Evolutionary conservation across 23 tunicate genomes (phyloP), one percentile per base, ranked within the genome.

Genomic region (Aplidium turbinatum): DNA sequence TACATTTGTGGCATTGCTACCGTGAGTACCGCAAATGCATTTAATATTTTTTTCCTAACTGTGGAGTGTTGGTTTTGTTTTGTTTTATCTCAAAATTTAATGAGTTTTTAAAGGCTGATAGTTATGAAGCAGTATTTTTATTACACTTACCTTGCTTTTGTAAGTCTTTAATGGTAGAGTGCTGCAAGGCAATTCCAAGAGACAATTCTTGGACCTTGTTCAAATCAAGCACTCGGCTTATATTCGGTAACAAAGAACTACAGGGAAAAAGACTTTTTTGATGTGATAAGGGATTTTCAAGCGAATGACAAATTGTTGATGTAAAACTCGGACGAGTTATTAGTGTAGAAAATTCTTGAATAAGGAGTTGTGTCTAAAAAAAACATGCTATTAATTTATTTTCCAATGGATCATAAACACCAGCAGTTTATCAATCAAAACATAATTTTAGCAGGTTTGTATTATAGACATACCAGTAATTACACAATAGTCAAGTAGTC

Each of bases 241-340:
- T 82, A 56, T 89, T 82, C 0, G 79, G 60, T 0, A 89, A 74
- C 0, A 89, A 81, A n/a, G 57, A 11, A 22, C 34, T 38, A n/a
- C 89, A 82, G 2, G 89, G 89, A 9, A 47, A 13, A 19, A 89
- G 60, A 25, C 85, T 47, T 42, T 89, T 89, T 56, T 89, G 96
- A 64, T 89, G 96, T 29, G 89, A 89, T 2, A 89, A 47, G 2
- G 96, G 96, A 56, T 63, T 89, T 32, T 89, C 89, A 51, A 89
- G 61, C 1, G 96, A 65, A 75, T 82, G 51, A 52, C 89, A 81
- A 42, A 78, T 67, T 9, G 85, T 82, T 11, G 96, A 72, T 60
- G 65, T 69, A 56, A 77, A 83, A 77, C 81, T 83, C 22, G 89
- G 85, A n/a, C 86, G 67, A 31, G 89, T 58, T 6, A 74, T 55